A percentile compares a stretch with the other conserved stretches of the same genome.
Conservation (phyloP, 2,113 vertebrate species). For the Pyxicephalus adspersus region DNA sequence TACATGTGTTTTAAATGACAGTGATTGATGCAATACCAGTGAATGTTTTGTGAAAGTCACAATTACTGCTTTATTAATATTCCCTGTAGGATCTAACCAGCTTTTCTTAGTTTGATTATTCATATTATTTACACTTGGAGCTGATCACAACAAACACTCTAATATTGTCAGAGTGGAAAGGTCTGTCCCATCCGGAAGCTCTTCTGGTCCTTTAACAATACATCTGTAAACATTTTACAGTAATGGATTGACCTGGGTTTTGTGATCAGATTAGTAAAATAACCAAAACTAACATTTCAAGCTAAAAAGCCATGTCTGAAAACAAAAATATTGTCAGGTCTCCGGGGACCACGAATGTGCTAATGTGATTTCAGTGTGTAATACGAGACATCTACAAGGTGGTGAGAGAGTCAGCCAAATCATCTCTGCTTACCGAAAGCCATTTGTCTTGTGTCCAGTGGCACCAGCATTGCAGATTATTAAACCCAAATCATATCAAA, state of each 20-base stretch:
- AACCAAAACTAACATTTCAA: slow-evolving; percentile 41
- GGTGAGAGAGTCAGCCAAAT: slow-evolving; percentile 20
- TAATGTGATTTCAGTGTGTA: slow-evolving; percentile 51
- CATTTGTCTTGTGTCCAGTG: slow-evolving; percentile 48
- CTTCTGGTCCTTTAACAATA: neutral
- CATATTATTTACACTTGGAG: too few relatives aligned
- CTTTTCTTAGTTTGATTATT: too few relatives aligned
- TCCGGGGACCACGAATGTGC: slow-evolving; percentile 3
- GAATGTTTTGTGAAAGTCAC: too few relatives aligned
- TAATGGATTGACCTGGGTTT: slow-evolving; percentile 43
- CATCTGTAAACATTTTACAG: slow-evolving; percentile 34
- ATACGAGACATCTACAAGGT: slow-evolving; percentile 33
- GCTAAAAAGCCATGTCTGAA: slow-evolving; percentile 40
- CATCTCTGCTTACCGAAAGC: slow-evolving; percentile 16
- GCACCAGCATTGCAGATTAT: slow-evolving; percentile 46
- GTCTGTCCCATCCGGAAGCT: slow-evolving; percentile 4
- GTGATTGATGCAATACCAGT: too few relatives aligned
- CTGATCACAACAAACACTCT: too few relatives aligned
- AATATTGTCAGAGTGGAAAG: neutral
- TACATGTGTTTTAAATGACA: too few relatives aligned
- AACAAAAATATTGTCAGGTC: slow-evolving; percentile 48
- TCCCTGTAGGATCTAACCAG: too few relatives aligned
- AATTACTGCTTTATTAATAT: too few relatives aligned
- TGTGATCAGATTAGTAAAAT: slow-evolving; percentile 53
- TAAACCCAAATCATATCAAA: slow-evolving; percentile 52